Percentiles rank a stretch among this genome's conserved stretches.
Conservation (phyloP, 2,797 vertebrate species). For the Hozukius guyotensis region DNA sequence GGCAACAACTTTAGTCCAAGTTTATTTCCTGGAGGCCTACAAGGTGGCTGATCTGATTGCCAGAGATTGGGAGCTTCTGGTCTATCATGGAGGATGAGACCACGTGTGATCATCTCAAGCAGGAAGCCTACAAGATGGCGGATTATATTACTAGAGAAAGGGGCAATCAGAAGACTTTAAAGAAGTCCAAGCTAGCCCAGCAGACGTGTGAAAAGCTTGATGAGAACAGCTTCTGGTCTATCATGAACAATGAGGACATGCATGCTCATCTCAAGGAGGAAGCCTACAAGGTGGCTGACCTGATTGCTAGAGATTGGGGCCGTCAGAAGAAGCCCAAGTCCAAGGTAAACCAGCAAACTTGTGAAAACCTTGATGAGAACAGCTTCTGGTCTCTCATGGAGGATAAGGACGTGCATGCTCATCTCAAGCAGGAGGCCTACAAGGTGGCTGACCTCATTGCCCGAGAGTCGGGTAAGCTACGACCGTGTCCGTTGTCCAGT, state of each 20-base stretch:
- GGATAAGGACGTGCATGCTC: neutral
- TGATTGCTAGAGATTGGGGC: neutral
- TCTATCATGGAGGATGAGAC: neutral
- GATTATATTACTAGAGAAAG: neutral
- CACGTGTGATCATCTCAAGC: too few relatives aligned
- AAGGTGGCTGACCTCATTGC: neutral
- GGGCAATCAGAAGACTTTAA: neutral
- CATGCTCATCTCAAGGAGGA: neutral
- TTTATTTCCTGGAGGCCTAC: neutral
- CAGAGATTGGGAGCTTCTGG: neutral
- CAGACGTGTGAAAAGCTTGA: neutral
- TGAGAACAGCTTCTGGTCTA: neutral
- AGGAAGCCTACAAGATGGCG: neutral
- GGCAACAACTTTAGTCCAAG: neutral
- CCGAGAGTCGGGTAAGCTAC: neutral
- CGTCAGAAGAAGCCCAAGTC: neutral
- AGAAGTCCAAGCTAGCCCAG: neutral
- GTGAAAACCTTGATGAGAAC: neutral
- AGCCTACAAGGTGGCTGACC: neutral
- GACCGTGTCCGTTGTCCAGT: neutral
- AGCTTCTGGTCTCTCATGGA: neutral
- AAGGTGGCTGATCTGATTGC: neutral
- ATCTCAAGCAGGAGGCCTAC: neutral
- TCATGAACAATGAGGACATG: neutral
- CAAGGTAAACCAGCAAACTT: neutral